phyloP scores from a whole-genome alignment of 2,888 invertebrate genomes.

The Xestia rhomboidea region DNA sequence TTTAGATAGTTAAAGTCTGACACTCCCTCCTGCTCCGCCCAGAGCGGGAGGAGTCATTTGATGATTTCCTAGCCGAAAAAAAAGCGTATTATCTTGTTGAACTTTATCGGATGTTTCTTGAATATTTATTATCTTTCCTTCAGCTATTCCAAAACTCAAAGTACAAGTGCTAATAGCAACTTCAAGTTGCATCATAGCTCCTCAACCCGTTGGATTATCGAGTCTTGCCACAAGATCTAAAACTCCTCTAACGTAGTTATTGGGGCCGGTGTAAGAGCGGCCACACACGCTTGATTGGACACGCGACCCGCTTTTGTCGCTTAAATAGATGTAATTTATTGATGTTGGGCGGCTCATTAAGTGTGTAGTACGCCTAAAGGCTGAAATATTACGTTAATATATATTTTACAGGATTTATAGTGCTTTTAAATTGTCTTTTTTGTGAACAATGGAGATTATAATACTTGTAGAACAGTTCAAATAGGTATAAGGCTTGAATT shows the following conservation, averaged over 20 bases:
- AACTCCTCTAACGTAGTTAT: conserved; percentile 59
- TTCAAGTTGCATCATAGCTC: conserved; percentile 7
- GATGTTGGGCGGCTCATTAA: conserved; percentile 17
- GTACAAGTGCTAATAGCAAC: not conserved
- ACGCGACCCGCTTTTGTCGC: conserved; percentile 42
- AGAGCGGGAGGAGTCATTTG: too few relatives aligned
- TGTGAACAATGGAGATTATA: not conserved
- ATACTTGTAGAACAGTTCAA: not conserved
- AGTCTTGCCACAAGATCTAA: conserved; percentile 51
- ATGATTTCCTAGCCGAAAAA: too few relatives aligned
- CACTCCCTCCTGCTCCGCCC: too few relatives aligned
- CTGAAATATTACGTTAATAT: conserved; percentile 28
- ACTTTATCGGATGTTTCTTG: not conserved
- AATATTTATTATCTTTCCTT: not conserved
- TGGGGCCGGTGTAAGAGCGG: conserved; percentile 45
- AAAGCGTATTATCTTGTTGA: too few relatives aligned
- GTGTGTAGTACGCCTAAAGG: conserved; percentile 14
- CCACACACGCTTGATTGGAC: conserved; percentile 57
- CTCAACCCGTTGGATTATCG: conserved; percentile 49
- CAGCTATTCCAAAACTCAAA: not conserved
- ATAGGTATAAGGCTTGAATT: too few relatives aligned
- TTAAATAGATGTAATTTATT: conserved; percentile 45
- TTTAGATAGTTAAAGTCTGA: too few relatives aligned
- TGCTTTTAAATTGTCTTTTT: not conserved
- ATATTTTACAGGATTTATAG: conserved; percentile 10